A percentile compares a stretch with the other conserved stretches of the same genome.
These are phyloP conservation scores for Polypedilum pembai DNA, from an alignment of 1,140 invertebrate species.

Conservation along the genomic window DNA sequence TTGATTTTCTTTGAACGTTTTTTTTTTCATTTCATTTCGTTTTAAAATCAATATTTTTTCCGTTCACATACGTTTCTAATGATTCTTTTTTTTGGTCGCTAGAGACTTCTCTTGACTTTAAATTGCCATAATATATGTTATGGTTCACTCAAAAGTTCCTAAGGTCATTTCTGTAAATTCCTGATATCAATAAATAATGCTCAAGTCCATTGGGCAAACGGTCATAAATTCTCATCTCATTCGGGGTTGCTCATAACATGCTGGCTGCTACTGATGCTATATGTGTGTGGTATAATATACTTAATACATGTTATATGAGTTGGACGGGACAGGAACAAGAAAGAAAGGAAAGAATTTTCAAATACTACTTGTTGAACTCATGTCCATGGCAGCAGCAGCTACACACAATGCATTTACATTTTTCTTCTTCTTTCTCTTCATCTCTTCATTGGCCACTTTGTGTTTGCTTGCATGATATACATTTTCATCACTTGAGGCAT, in stretches of 20 bases:
- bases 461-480: too few species aligned
- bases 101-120: background rate
- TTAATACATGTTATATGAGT: background rate
- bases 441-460: too few species aligned
- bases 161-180: conserved; percentile 12
- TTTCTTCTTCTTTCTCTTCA: background rate
- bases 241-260: background rate
- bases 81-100: background rate
- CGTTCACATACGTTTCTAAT: background rate
- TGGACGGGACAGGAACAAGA: background rate
- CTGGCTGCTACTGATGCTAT: background rate
- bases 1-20: background rate
- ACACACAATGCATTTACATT: background rate
- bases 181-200: conserved; percentile 26
- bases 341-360: background rate
- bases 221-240: conserved; percentile 22
- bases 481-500: too few species aligned
- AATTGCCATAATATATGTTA: background rate
- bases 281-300: background rate
- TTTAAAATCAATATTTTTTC: conserved; percentile 11
- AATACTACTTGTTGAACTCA: conserved; percentile 22
- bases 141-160: conserved; percentile 11
- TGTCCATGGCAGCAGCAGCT: background rate
- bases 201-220: conserved; percentile 18
- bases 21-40: conserved; percentile 8